Conservation (phyloP, 2,797 vertebrate species). For the Mallotus villosus region DNA sequence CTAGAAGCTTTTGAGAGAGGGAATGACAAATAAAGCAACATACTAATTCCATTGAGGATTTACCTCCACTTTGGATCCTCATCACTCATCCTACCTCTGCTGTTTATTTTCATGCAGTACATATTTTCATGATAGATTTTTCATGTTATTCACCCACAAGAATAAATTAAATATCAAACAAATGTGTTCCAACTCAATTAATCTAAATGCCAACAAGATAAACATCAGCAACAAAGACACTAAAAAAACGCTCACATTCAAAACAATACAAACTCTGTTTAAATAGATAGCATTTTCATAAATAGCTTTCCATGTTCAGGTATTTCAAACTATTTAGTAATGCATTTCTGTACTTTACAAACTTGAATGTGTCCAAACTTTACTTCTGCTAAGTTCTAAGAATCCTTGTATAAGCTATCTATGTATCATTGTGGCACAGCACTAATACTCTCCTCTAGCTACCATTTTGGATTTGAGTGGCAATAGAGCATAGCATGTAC, state of each 20-base stretch:
- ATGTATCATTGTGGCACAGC: not conserved
- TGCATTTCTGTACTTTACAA: no score
- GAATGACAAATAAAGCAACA: not conserved
- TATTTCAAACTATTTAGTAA: not conserved
- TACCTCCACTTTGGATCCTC: slow-evolving; percentile 2
- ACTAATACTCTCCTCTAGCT: not conserved
- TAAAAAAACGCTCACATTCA: not conserved
- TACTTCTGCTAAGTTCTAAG: no score
- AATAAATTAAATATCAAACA: slow-evolving; percentile 3
- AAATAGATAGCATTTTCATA: not conserved
- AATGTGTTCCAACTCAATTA: slow-evolving; percentile 15
- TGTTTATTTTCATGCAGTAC: slow-evolving; percentile 18
- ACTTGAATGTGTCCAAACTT: no score
- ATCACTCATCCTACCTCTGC: not conserved
- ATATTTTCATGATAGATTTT: slow-evolving; percentile 21
- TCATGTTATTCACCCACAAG: slow-evolving; percentile 11
- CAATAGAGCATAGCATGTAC: not conserved
- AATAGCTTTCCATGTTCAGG: not conserved
- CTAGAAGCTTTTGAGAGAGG: not conserved
- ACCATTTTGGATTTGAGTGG: not conserved
- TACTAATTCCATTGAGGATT: slow-evolving; percentile 5
- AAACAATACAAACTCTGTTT: not conserved
- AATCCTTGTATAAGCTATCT: not conserved
- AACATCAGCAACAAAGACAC: slow-evolving; percentile 5
- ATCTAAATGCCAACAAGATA: slow-evolving; percentile 18